These are phyloP conservation scores for Aphis craccivora DNA, from an alignment of 1,140 invertebrate species.

Conservation along the genomic window DNA sequence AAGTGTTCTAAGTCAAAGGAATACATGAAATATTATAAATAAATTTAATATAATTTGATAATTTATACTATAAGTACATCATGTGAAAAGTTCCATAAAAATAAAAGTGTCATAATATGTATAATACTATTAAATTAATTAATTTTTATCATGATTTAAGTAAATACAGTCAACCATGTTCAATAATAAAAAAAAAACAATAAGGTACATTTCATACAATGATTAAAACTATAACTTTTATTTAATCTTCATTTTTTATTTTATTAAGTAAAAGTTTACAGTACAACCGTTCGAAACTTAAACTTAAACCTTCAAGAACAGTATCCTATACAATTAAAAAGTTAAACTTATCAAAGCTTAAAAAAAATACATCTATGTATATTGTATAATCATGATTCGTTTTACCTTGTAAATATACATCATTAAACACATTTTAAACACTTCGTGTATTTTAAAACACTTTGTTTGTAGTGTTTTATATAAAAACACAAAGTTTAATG, in stretches of 20 bases:
- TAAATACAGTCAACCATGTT: too few species aligned
- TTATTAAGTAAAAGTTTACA: not conserved
- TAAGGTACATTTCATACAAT: too few species aligned
- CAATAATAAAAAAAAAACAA: too few species aligned
- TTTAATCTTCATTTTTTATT: not conserved
- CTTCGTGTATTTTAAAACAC: not conserved
- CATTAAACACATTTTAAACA: not conserved
- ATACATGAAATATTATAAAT: too few species aligned
- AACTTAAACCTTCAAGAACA: not conserved
- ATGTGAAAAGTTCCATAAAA: too few species aligned
- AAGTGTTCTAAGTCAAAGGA: too few species aligned
- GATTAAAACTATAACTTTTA: not conserved
- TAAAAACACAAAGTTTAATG: not conserved
- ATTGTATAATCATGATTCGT: not conserved
- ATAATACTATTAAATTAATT: too few species aligned
- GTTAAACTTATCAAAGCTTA: not conserved
- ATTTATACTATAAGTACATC: too few species aligned
- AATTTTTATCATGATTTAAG: too few species aligned
- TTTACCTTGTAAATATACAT: not conserved
- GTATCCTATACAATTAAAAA: not conserved
- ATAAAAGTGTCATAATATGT: too few species aligned
- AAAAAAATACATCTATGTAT: not conserved
- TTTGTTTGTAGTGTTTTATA: not conserved
- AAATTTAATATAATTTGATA: too few species aligned
- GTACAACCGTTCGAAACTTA: not conserved